These are phyloP conservation scores for Heliangelus exortis DNA, from an alignment of 2,797 vertebrate species.

Conservation along the genomic window DNA sequence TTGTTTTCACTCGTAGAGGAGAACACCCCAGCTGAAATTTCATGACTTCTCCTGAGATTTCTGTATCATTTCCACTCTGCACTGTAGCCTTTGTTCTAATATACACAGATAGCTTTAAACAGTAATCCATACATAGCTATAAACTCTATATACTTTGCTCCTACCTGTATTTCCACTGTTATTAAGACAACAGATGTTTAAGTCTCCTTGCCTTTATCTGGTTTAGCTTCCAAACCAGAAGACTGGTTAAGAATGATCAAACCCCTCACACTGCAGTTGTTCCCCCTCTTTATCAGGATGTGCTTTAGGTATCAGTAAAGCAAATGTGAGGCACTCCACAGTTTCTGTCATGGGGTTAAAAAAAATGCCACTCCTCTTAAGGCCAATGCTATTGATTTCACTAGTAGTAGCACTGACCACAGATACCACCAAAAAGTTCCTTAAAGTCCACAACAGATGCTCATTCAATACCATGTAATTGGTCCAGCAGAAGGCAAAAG, in stretches of 20 bases:
- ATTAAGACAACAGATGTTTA: not conserved
- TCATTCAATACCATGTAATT: not conserved
- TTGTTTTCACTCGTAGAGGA: not conserved
- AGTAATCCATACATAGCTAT: not conserved
- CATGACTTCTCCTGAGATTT: not conserved
- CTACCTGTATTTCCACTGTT: not conserved
- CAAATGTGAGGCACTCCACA: not conserved
- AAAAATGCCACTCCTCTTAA: not conserved
- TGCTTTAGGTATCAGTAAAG: not conserved
- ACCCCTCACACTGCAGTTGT: not conserved
- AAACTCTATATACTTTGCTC: not conserved
- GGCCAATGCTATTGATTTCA: not conserved
- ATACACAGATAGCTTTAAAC: not conserved
- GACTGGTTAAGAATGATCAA: not conserved
- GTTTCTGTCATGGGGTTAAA: not conserved
- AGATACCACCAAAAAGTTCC: not conserved
- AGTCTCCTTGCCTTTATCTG: not conserved
- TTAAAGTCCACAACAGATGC: not conserved
- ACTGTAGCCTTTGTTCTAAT: not conserved
- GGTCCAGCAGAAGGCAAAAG: not conserved
- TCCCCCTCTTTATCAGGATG: not conserved
- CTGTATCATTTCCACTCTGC: not conserved
- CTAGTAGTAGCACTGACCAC: not conserved
- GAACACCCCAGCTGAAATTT: not conserved
- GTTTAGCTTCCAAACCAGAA: not conserved